Evolutionary conservation across 2,888 invertebrate species (phyloP).

Genomic region (Phyllotreta striolata): DNA sequence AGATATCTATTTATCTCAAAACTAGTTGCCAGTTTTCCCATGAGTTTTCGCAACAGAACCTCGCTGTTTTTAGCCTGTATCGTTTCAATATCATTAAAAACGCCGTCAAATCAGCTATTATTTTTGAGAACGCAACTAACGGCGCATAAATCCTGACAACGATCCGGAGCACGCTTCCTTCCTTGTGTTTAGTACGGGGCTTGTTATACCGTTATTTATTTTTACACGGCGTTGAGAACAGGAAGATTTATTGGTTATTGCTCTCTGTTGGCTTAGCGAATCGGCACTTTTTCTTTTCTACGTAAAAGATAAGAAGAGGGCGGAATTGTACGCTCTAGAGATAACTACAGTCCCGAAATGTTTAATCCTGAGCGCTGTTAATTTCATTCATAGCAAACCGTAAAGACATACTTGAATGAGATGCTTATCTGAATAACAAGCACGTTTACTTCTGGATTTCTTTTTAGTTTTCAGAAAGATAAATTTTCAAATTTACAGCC

Average conservation of each 20-base stretch:
- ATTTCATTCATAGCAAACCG: too few relatives aligned
- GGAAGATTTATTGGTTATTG: slow-evolving; percentile 11
- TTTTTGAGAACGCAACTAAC: slow-evolving; percentile 7
- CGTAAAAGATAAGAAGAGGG: background rate
- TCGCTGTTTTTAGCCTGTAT: too few relatives aligned
- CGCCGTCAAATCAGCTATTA: slow-evolving; percentile 1
- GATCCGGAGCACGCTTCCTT: slow-evolving; percentile 22
- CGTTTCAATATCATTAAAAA: too few relatives aligned
- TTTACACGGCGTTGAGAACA: slow-evolving; percentile 16
- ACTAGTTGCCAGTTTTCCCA: too few relatives aligned
- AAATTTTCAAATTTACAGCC: too few relatives aligned
- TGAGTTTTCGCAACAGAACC: too few relatives aligned
- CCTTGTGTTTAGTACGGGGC: slow-evolving; percentile 11
- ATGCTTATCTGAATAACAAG: too few relatives aligned
- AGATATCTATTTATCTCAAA: too few relatives aligned
- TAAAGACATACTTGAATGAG: too few relatives aligned
- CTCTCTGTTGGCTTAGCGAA: background rate
- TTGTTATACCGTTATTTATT: slow-evolving; percentile 23
- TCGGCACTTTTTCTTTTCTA: background rate
- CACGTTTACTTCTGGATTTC: too few relatives aligned
- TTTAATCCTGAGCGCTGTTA: too few relatives aligned
- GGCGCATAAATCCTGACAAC: slow-evolving; percentile 19
- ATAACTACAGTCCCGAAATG: background rate
- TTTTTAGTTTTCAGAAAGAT: too few relatives aligned
- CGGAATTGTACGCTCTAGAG: background rate